Base-by-base conservation (phyloP, 2,888 invertebrate genomes). In the Tillus elongatus region DNA sequence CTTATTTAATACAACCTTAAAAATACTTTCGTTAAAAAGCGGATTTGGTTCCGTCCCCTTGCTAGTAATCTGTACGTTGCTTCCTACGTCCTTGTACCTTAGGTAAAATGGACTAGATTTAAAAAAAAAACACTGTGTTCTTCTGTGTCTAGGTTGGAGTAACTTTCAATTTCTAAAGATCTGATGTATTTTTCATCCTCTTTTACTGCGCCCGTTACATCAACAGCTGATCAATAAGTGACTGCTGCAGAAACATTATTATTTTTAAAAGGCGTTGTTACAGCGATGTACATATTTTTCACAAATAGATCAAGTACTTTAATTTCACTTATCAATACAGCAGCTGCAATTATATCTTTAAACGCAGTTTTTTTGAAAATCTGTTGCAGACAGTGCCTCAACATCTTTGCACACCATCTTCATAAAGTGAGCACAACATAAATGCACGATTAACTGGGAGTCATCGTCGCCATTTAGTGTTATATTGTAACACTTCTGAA, bases 401-500 rank as follows among this genome's bases (percentile, higher is more conserved):
- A 36, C 36, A 31, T 36, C 36, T n/a, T 19, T 15, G 3, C 8
- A 15, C 3, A 31, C 36, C 36, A 36, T 31, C 12, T 36, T 36
- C 31, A 36, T 36, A 16, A 15, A 36, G 30, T 36, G 36, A 4
- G 36, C 36, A 31, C 30, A 31, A 31, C 36, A 36, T 11, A 36
- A 13, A 31, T 31, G 13, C n/a, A 36, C 15, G 8, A 15, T 30
- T 8, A 29, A 4, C n/a, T 8, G 29, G 10, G n/a, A n/a, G 4
- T 29, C 29, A n/a, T 11, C 11, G 4, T 29, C 11, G 10, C 11
- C 4, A n/a, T 13, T 30, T 11, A 12, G 11, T 13, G 10, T 29
- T 30, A 4, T 27, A 27, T 9, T 29, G 11, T 37, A 41, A 12
- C 31, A 33, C 16, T 24, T 30, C 11, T 37, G 13, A 10, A 44